phyloP scores from a whole-genome alignment of 2,888 invertebrate species.

The Griposia aprilina region DNA sequence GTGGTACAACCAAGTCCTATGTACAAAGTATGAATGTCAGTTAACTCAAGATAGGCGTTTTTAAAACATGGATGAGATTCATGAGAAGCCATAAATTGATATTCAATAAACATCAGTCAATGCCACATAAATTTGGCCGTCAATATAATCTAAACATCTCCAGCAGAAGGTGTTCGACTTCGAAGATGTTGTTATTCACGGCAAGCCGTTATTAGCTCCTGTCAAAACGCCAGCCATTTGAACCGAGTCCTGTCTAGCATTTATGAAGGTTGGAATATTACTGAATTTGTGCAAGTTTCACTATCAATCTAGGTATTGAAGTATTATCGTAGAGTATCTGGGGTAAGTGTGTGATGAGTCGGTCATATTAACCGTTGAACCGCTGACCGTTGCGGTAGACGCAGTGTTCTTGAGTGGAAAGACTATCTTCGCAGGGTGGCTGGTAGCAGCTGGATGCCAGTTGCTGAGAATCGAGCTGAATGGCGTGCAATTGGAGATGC shows the following conservation, averaged over 20 bases:
- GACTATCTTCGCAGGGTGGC: too few species aligned
- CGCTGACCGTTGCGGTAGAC: too few species aligned
- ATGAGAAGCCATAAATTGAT: not conserved
- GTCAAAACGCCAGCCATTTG: slow-evolving; percentile 35
- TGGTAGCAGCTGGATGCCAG: too few species aligned
- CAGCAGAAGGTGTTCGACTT: slow-evolving; percentile 10
- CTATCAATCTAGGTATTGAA: not conserved
- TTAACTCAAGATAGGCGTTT: not conserved
- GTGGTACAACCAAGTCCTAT: not conserved
- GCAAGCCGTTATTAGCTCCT: slow-evolving; percentile 28
- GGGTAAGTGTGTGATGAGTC: too few species aligned
- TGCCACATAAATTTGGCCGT: not conserved
- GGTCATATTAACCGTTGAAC: too few species aligned
- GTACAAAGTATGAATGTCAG: not conserved
- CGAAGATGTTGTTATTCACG: slow-evolving; percentile 25
- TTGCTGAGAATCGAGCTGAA: too few species aligned
- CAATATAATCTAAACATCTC: not conserved
- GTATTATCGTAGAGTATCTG: not conserved
- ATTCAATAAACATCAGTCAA: not conserved
- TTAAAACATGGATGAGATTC: not conserved
- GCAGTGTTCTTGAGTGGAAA: too few species aligned
- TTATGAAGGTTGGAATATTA: slow-evolving; percentile 20
- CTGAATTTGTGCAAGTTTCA: slow-evolving; percentile 28
- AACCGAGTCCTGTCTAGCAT: slow-evolving; percentile 31
- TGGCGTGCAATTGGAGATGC: too few species aligned